These are phyloP conservation scores for Caenorhabditis zanzibari DNA, from an alignment of 2,888 invertebrate species.

Conservation along the genomic window DNA sequence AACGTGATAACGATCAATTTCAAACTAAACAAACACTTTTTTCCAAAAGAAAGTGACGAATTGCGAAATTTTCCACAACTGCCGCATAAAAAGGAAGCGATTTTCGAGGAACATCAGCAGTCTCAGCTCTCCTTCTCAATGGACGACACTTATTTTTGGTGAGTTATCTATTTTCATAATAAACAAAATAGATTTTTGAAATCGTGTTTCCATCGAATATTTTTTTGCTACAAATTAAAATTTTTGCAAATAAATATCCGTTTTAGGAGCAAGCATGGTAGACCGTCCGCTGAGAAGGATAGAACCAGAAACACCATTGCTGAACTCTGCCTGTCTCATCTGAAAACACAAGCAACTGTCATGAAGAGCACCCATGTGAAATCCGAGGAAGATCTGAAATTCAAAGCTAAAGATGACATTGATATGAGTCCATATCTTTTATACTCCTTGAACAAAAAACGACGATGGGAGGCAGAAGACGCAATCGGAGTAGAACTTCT, in stretches of 20 bases:
- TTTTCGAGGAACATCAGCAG: neutral
- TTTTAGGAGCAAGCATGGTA: constrained; percentile 43
- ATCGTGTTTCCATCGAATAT: too few species aligned
- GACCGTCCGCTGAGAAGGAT: constrained; percentile 40
- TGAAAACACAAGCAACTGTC: constrained; percentile 41
- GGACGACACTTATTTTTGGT: constrained; percentile 50
- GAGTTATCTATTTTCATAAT: constrained; percentile 11
- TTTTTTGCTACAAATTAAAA: too few species aligned
- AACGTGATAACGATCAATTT: constrained; percentile 34
- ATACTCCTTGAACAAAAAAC: constrained; percentile 49
- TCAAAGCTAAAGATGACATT: constrained; percentile 5
- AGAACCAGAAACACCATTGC: constrained; percentile 32
- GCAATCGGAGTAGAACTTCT: constrained; percentile 38
- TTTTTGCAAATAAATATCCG: neutral
- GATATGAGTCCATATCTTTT: constrained; percentile 31
- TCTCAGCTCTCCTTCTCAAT: constrained; percentile 5
- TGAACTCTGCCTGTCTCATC: constrained; percentile 22
- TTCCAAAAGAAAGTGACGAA: neutral
- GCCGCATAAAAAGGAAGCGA: constrained; percentile 37
- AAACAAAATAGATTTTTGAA: too few species aligned
- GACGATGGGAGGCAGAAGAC: constrained; percentile 46
- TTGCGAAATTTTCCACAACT: constrained; percentile 52
- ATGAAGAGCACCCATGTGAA: constrained; percentile 30
- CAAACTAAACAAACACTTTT: constrained; percentile 25
- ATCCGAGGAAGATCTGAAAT: constrained; percentile 14